Evolutionary conservation across 35 echinoderm and acorn worm species (phyloP).

Genomic region (Anneissia japonica): DNA sequence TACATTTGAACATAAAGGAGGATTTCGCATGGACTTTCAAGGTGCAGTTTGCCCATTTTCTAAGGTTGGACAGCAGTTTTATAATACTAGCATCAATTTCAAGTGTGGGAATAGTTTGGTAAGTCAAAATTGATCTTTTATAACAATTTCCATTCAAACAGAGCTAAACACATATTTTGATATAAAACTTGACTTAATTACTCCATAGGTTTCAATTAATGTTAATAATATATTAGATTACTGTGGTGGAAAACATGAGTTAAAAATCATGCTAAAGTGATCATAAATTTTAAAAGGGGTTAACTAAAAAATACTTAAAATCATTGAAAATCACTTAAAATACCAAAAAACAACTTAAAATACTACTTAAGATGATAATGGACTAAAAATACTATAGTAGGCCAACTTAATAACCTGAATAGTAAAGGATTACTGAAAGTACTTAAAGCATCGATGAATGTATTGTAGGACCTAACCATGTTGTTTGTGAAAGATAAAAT

Average conservation of each 20-base stretch:
- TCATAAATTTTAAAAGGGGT: not conserved
- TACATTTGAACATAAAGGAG: conserved; percentile 22
- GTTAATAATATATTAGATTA: not conserved
- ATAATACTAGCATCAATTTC: conserved; percentile 46
- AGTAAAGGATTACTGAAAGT: not conserved
- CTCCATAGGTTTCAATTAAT: not conserved
- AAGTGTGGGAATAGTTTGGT: conserved; percentile 72
- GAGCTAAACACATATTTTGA: not conserved
- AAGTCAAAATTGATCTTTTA: not conserved
- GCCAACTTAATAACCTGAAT: not conserved
- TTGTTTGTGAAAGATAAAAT: not conserved
- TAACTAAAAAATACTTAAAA: too few relatives aligned
- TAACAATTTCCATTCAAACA: not conserved
- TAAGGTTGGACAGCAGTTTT: not conserved
- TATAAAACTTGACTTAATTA: not conserved
- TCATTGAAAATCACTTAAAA: too few relatives aligned
- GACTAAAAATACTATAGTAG: not conserved
- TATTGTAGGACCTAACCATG: not conserved
- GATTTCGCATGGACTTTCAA: conserved; percentile 60
- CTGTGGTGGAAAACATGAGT: not conserved
- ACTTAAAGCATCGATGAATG: not conserved
- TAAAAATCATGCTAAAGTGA: not conserved
- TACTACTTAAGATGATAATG: not conserved
- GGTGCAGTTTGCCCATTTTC: conserved; percentile 14
- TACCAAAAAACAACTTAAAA: not conserved